Evolutionary conservation across 1,140 invertebrate genomes (phyloP).

Genomic region (Tetragonula clypearis): DNA sequence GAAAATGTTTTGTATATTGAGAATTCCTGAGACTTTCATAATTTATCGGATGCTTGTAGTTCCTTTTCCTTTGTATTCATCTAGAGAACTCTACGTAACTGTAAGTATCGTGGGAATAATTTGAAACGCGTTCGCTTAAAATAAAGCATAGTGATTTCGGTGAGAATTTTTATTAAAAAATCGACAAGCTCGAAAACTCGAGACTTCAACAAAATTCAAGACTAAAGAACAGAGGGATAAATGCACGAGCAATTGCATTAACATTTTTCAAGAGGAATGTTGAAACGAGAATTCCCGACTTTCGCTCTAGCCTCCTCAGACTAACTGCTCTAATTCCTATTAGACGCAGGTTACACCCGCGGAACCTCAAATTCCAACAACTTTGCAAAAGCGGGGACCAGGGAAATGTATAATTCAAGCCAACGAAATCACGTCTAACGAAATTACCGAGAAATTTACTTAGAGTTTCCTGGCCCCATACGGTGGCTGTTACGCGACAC

Average conservation of each 20-base stretch:
- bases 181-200: too few relatives aligned
- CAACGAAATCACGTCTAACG: slow-evolving; percentile 50
- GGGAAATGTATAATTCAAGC: not conserved
- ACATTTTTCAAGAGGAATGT: not conserved
- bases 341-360: not conserved
- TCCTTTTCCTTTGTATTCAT: too few relatives aligned
- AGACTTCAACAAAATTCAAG: not conserved
- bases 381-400: not conserved
- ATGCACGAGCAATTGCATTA: too few relatives aligned
- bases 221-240: not conserved
- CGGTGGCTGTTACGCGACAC: slow-evolving; percentile 32
- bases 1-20: too few relatives aligned
- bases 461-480: not conserved
- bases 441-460: slow-evolving; percentile 47
- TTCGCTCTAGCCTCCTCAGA: not conserved
- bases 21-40: not conserved
- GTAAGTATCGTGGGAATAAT: too few relatives aligned
- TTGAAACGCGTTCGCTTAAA: too few relatives aligned
- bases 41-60: too few relatives aligned
- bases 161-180: too few relatives aligned
- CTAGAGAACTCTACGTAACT: too few relatives aligned
- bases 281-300: not conserved
- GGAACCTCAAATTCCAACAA: not conserved
- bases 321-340: not conserved
- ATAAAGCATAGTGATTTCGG: too few relatives aligned